Evolutionary conservation across 2,113 vertebrate genomes (phyloP).

Genomic region (Pleuronectes platessa): DNA sequence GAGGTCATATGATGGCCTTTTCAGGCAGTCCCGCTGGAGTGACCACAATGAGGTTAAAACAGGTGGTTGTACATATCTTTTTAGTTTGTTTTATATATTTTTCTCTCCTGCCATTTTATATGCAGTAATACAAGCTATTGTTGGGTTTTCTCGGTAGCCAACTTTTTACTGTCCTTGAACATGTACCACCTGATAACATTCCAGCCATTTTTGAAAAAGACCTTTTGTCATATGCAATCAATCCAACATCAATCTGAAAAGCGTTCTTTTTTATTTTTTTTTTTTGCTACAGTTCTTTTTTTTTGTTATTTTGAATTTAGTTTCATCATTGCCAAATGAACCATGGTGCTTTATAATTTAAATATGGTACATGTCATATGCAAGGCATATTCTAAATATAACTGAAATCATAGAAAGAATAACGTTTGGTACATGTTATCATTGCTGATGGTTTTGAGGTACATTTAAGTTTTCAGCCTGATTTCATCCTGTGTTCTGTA

Average conservation of each 20-base stretch:
- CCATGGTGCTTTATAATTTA: constrained; percentile 97
- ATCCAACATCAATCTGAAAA: constrained; percentile 76
- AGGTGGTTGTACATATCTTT: constrained; percentile 97
- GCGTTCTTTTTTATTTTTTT: constrained; percentile 45
- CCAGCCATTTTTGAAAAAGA: constrained; percentile 89
- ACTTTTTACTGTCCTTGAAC: constrained; percentile 92
- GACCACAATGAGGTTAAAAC: constrained; percentile 86
- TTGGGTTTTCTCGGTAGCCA: constrained; percentile 95
- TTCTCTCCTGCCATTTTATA: constrained; percentile 98
- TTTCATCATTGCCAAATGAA: constrained; percentile 93
- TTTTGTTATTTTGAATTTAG: constrained; percentile 76
- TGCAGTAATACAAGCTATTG: constrained; percentile 98
- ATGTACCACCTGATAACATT: constrained; percentile 92
- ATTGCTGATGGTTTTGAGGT: constrained; percentile 88
- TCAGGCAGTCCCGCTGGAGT: constrained; percentile 86
- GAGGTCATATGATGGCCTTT: constrained; percentile 93
- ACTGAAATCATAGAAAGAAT: constrained; percentile 71
- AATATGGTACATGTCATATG: constrained; percentile 96
- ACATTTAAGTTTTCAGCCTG: constrained; percentile 92
- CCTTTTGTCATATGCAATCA: constrained; percentile 96
- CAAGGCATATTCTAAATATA: constrained; percentile 89
- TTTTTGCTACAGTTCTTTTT: constrained; percentile 76
- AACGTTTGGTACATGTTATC: constrained; percentile 90
- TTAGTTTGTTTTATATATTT: constrained; percentile 82
- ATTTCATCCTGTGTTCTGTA: constrained; percentile 86